Evolutionary conservation across 2,888 invertebrate genomes (phyloP).

Genomic region (Cryptocephalus primarius): DNA sequence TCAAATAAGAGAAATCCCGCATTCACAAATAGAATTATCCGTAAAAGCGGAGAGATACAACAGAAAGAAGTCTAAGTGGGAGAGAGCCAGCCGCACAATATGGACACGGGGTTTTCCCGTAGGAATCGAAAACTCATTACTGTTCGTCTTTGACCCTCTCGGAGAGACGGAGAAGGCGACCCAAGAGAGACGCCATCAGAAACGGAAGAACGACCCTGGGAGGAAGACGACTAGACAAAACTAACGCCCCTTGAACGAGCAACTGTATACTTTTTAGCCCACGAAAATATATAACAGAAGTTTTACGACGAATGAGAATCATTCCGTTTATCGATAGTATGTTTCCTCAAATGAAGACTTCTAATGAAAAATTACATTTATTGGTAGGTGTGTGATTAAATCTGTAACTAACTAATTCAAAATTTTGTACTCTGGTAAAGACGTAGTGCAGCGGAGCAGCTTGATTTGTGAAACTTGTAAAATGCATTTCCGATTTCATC

Average conservation of each 20-base stretch:
- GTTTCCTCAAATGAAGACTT: too few species aligned
- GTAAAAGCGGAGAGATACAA: constrained; percentile 9
- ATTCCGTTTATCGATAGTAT: too few species aligned
- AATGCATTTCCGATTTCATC: too few species aligned
- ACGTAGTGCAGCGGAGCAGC: too few species aligned
- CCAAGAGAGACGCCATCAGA: constrained; percentile 25
- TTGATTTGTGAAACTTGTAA: too few species aligned
- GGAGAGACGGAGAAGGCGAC: constrained; percentile 24
- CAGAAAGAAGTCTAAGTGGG: constrained; percentile 4
- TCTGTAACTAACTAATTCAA: too few species aligned
- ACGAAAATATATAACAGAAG: too few species aligned
- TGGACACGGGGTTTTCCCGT: constrained; percentile 26
- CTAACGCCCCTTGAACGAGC: constrained; percentile 9
- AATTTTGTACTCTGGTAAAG: too few species aligned
- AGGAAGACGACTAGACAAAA: constrained; percentile 18
- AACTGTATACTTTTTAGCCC: too few species aligned
- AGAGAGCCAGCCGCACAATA: constrained; percentile 20
- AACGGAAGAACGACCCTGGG: constrained; percentile 28
- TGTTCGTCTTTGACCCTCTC: constrained; percentile 35
- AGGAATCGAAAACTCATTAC: constrained; percentile 39
- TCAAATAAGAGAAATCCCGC: constrained; percentile 1
- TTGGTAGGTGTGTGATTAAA: too few species aligned
- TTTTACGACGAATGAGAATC: too few species aligned
- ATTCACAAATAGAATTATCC: constrained; percentile 12
- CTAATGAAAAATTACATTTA: too few species aligned